phyloP scores from a whole-genome alignment of 2,888 invertebrate genomes.

The Meganola albula region DNA sequence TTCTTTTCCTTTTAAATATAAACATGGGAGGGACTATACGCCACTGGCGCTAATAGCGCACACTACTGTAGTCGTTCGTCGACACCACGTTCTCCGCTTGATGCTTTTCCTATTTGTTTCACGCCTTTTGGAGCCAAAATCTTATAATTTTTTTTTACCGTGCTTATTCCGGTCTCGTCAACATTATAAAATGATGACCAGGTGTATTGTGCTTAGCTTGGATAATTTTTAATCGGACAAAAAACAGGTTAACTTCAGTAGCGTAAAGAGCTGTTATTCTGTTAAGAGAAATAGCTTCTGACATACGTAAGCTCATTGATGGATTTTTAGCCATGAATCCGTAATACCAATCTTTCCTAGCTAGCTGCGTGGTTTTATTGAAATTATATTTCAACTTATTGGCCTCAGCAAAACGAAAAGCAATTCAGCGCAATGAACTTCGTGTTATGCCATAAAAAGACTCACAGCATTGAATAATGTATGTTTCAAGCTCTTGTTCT shows the following conservation, averaged over 20 bases:
- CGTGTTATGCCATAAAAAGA: not conserved
- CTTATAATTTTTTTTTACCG: slow-evolving; percentile 11
- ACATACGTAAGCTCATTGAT: not conserved
- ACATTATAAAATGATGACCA: slow-evolving; percentile 20
- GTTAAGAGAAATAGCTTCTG: slow-evolving; percentile 3
- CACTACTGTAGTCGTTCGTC: slow-evolving; percentile 17
- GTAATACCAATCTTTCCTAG: slow-evolving; percentile 4
- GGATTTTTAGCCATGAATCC: not conserved
- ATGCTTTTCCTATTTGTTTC: slow-evolving; percentile 14
- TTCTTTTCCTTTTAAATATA: slow-evolving; percentile 19
- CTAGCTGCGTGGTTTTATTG: not conserved
- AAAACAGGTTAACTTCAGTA: too few species aligned
- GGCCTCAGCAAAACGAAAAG: slow-evolving; percentile 1
- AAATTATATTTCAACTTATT: slow-evolving; percentile 3
- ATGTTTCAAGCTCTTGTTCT: not conserved
- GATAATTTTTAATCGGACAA: too few species aligned
- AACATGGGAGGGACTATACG: slow-evolving; percentile 20
- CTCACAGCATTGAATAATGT: not conserved
- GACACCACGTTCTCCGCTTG: slow-evolving; percentile 15
- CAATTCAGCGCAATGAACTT: not conserved
- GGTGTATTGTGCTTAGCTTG: too few species aligned
- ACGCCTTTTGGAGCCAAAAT: slow-evolving; percentile 14
- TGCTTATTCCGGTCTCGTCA: slow-evolving; percentile 15
- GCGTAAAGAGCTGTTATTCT: slow-evolving; percentile 3
- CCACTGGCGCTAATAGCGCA: slow-evolving; percentile 13